Base-by-base conservation (phyloP, 2,888 invertebrate genomes). In the Trichogramma evanescens region DNA sequence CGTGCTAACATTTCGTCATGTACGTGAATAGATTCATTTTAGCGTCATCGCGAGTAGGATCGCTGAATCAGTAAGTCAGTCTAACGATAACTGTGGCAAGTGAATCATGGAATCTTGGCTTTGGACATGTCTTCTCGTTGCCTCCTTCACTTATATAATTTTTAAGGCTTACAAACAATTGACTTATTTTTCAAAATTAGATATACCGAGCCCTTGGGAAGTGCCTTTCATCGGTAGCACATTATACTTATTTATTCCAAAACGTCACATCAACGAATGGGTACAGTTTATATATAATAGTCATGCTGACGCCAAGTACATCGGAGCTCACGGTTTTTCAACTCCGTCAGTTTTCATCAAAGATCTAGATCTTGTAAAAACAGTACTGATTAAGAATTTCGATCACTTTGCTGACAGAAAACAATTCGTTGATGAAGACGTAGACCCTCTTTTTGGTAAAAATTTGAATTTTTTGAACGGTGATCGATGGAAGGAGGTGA, bases 401-500 rank as follows among this genome's bases (percentile, higher is more conserved):
- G 72, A 75, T 40, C 68, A 71, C 45, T 76, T 75, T 50, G 57
- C 68, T 1, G 70, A 74, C 61, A 71, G 72, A 53, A 67, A 68
- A 5, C 65, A 65, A 1, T 68, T 73, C 50, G 63, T 68, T 1
- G 66, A 69, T 44, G 63, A 63, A 8, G 7, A 40, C 6, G 53
- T 54, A 9, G 70, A 73, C 45, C 71, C 70, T 0, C 62, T 72
- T 10, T 66, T 71, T 5, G 69, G 66, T 0, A 66, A 58, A 4
- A 69, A 67, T 41, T 54, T 72, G 1, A 69, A 69, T 43, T 66
- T 67, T 1, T 50, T 72, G 0, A 68, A 66, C 9, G 82, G 80
- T 26, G 76, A 82, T 2, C 76, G 69, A 69, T 83, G 82, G 83
- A 77, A 80, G 0, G 76, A 80, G 8, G 79, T 82, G 77, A 71